phyloP scores from a whole-genome alignment of 2,797 vertebrate genomes.

The Staurois parvus region DNA sequence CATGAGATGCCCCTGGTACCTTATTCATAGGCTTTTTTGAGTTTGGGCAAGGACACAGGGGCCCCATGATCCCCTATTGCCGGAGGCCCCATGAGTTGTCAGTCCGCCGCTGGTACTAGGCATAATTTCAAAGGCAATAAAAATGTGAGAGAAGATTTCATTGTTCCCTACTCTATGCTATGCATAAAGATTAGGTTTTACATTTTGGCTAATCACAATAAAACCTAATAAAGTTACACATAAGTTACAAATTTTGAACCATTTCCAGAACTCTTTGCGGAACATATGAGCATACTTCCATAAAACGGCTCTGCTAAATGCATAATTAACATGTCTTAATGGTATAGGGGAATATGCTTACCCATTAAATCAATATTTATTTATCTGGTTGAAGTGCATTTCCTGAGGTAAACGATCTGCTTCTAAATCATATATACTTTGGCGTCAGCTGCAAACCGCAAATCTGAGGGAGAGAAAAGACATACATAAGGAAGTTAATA shows the following conservation, averaged over 20 bases:
- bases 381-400: constrained; percentile 62
- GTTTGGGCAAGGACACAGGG: too few species aligned
- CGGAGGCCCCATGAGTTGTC: too few species aligned
- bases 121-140: too few species aligned
- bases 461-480: constrained; percentile 43
- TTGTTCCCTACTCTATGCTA: too few species aligned
- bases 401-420: constrained; percentile 59
- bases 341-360: constrained; percentile 49
- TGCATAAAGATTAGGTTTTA: not conserved
- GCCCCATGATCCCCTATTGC: too few species aligned
- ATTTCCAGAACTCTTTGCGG: not conserved
- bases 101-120: too few species aligned
- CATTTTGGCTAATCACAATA: not conserved
- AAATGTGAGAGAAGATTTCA: too few species aligned
- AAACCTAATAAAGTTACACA: not conserved
- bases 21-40: too few species aligned
- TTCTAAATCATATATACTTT: constrained; percentile 57
- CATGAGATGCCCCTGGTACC: too few species aligned
- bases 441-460: constrained; percentile 60
- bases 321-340: constrained; percentile 59
- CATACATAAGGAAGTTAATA: constrained; percentile 26
- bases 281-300: not conserved
- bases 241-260: not conserved
- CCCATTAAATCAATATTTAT: constrained; percentile 64
- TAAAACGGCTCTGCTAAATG: constrained; percentile 11